phyloP scores from a whole-genome alignment of 2,113 vertebrate genomes.

The Symphodus melops region DNA sequence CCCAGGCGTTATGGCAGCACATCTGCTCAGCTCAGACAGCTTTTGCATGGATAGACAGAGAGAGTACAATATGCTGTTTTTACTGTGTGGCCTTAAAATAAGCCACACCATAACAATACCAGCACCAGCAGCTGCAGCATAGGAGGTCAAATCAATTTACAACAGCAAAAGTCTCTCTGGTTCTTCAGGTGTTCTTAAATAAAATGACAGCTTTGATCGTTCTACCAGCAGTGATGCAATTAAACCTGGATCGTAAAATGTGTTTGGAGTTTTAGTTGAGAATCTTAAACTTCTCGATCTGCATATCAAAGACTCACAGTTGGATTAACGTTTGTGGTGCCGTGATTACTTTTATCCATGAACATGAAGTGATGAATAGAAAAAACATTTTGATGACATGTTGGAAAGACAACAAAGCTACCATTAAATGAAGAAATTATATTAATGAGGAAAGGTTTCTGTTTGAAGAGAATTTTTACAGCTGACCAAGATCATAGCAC shows the following conservation, averaged over 20 bases:
- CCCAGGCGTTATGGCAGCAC: conserved; percentile 51
- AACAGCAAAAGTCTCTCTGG: conserved; percentile 2
- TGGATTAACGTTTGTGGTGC: too few relatives aligned
- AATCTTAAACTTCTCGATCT: not conserved
- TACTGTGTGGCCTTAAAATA: conserved; percentile 12
- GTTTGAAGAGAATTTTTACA: too few relatives aligned
- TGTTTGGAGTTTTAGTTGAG: not conserved
- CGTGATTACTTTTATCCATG: too few relatives aligned
- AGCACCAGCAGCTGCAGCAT: not conserved
- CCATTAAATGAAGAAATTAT: too few relatives aligned
- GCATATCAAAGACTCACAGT: too few relatives aligned
- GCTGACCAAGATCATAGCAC: too few relatives aligned
- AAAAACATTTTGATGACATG: too few relatives aligned
- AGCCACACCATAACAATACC: not conserved
- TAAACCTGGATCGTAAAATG: not conserved
- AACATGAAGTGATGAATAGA: too few relatives aligned
- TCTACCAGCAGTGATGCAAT: not conserved
- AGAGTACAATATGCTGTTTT: conserved; percentile 11
- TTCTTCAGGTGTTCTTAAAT: not conserved
- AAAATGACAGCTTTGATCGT: not conserved
- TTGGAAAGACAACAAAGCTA: too few relatives aligned
- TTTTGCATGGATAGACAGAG: not conserved
- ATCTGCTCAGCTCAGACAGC: conserved; percentile 47
- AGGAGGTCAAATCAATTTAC: conserved; percentile 8
- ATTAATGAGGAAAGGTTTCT: too few relatives aligned